phyloP scores from a whole-genome alignment of 2,797 vertebrate genomes.

The Oceanodroma leucorhoa region DNA sequence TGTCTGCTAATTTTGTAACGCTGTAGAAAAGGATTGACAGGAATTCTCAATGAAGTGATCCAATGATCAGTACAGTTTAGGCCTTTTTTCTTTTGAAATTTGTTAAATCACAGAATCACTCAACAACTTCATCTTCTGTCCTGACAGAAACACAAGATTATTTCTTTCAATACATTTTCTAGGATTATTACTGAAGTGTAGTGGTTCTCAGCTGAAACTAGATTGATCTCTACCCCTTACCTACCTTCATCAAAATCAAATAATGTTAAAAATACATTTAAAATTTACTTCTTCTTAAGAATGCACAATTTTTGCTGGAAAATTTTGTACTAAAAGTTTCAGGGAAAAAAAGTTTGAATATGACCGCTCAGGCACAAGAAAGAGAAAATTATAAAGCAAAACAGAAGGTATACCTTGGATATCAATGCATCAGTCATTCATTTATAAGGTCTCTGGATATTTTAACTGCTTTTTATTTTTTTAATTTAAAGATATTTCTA shows the following conservation, averaged over 20 bases:
- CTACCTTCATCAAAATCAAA: neutral
- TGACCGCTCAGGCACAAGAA: neutral
- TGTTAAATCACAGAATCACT: neutral
- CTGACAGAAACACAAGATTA: neutral
- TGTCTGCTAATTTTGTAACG: neutral
- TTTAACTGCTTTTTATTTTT: neutral
- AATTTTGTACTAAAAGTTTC: neutral
- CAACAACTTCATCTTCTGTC: neutral
- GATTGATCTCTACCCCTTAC: neutral
- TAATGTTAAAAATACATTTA: neutral
- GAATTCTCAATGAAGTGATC: neutral
- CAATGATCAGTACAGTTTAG: neutral
- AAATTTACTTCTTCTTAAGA: neutral
- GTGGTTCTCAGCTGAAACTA: neutral
- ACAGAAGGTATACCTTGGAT: neutral
- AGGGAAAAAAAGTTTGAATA: neutral
- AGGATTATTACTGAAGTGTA: neutral
- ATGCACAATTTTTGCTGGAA: neutral
- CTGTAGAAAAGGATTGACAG: neutral
- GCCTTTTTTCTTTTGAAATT: neutral
- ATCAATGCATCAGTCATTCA: neutral
- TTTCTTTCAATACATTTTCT: neutral
- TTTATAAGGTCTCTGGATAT: neutral
- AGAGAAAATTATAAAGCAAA: neutral
- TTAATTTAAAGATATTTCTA: neutral